Conservation (phyloP, 2,888 invertebrate species). For the Drosophila robusta region DNA sequence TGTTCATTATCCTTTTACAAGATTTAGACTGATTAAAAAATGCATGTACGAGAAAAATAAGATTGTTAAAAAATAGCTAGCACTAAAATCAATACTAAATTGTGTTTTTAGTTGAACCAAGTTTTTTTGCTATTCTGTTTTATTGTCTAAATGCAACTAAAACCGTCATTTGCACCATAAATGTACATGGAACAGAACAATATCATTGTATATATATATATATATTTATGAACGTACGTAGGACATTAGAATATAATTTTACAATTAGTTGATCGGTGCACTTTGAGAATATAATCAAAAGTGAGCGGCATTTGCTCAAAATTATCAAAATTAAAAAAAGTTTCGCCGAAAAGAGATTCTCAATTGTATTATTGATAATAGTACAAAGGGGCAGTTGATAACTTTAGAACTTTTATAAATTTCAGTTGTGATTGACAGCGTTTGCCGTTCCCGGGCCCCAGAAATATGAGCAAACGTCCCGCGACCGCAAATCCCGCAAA, state of each 20-base stretch:
- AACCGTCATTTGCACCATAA: too few relatives aligned
- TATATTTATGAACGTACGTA: too few relatives aligned
- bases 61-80: too few relatives aligned
- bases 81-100: too few relatives aligned
- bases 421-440: constrained; percentile 3
- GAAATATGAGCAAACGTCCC: constrained; percentile 18
- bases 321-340: constrained; percentile 26
- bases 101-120: neutral
- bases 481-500: neutral
- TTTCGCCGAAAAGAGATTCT: constrained; percentile 4
- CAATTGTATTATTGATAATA: neutral
- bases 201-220: too few relatives aligned
- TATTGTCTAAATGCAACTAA: too few relatives aligned
- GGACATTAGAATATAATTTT: too few relatives aligned
- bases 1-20: neutral
- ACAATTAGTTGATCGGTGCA: neutral
- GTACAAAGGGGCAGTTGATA: neutral
- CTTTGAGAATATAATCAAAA: constrained; percentile 29
- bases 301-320: constrained; percentile 13
- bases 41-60: too few relatives aligned
- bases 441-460: neutral
- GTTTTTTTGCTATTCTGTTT: neutral
- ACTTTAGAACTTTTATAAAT: constrained; percentile 9
- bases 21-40: too few relatives aligned
- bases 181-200: too few relatives aligned